A percentile compares a stretch with the other conserved stretches of the same genome.
Conservation (phyloP, 2,797 vertebrate genomes). For the Neosalanx taihuensis region DNA sequence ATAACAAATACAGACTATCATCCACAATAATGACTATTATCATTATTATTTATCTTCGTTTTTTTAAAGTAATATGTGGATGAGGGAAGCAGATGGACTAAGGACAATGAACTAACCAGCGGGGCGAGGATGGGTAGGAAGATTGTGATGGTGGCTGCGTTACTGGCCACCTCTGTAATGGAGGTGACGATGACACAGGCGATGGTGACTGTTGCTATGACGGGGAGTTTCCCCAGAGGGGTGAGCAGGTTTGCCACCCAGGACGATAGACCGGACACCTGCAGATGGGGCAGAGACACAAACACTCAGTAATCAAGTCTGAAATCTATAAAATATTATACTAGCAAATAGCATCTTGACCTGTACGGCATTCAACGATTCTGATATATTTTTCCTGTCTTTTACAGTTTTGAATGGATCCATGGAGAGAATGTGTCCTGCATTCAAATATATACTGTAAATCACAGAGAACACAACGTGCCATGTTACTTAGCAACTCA, state of each 20-base stretch:
- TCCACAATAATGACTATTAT: no score
- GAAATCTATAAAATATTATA: no score
- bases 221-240: conserved; percentile 82
- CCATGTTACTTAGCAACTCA: no score
- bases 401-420: no score
- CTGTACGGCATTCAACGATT: no score
- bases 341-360: no score
- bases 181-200: conserved; percentile 86
- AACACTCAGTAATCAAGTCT: background rate
- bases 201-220: conserved; percentile 75
- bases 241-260: conserved; percentile 85
- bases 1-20: no score
- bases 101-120: conserved; percentile 74
- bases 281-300: conserved; percentile 22
- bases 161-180: conserved; percentile 90
- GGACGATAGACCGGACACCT: conserved; percentile 83
- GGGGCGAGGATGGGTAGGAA: conserved; percentile 88
- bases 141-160: conserved; percentile 88
- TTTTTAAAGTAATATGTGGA: background rate
- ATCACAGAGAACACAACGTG: no score
- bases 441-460: no score
- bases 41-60: conserved; percentile 1
- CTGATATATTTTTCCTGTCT: no score
- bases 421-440: no score
- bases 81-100: background rate